These are phyloP conservation scores for Tribolium madens DNA, from an alignment of 1,140 invertebrate species.

Conservation along the genomic window DNA sequence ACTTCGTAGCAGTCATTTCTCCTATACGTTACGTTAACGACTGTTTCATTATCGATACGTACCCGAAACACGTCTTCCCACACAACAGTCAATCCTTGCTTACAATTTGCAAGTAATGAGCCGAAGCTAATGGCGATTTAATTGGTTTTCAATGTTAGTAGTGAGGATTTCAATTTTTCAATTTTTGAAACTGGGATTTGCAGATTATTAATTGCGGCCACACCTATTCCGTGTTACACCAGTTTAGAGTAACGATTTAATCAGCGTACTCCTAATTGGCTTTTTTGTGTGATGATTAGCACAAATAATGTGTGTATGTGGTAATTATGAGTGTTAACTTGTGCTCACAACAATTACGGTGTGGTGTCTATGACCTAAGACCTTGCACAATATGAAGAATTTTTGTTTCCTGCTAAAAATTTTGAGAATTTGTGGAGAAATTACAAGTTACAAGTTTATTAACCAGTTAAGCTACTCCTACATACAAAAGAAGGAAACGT, in stretches of 20 bases:
- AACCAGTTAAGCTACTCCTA: not conserved
- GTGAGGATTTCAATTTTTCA: not conserved
- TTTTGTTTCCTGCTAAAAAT: not conserved
- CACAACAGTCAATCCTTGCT: not conserved
- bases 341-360: not conserved
- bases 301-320: not conserved
- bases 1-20: not conserved
- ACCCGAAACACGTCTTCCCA: not conserved
- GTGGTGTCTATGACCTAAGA: not conserved
- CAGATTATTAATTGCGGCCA: not conserved
- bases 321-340: constrained; percentile 4
- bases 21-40: constrained; percentile 10
- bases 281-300: not conserved
- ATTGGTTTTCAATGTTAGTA: constrained; percentile 1
- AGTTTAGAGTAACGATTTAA: constrained; percentile 15
- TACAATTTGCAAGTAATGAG: constrained; percentile 15
- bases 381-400: not conserved
- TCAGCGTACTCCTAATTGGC: not conserved
- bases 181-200: constrained; percentile 4
- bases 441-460: not conserved
- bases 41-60: not conserved
- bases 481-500: not conserved
- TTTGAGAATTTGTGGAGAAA: not conserved
- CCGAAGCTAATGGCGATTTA: constrained; percentile 2
- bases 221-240: constrained; percentile 2